Evolutionary conservation across 2,888 invertebrate genomes (phyloP).

Genomic region (Cheilosia grossa): DNA sequence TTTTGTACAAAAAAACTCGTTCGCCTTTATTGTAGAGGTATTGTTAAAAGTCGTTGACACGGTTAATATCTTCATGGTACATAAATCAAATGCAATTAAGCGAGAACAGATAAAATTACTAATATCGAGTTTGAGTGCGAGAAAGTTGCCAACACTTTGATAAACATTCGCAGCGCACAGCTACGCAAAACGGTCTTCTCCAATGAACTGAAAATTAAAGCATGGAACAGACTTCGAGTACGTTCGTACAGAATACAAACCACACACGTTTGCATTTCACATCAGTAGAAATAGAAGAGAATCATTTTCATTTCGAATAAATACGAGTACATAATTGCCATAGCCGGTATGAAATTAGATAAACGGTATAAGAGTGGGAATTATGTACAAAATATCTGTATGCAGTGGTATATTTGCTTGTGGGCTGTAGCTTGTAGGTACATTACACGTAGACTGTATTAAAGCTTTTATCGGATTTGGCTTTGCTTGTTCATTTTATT

Average conservation of each 20-base stretch:
- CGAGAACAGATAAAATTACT: neutral
- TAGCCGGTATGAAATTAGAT: too few species aligned
- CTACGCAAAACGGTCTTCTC: neutral
- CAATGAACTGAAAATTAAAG: neutral
- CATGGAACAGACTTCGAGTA: neutral
- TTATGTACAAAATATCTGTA: too few species aligned
- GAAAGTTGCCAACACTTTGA: neutral
- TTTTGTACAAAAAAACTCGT: neutral
- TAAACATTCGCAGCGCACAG: neutral
- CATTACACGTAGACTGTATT: too few species aligned
- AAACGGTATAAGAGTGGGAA: too few species aligned
- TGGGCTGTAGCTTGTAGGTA: too few species aligned
- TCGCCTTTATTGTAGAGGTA: neutral
- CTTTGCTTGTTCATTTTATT: too few species aligned
- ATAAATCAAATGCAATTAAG: neutral
- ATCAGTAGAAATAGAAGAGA: too few species aligned
- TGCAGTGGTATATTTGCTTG: too few species aligned
- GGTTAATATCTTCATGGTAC: neutral
- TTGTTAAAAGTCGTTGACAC: neutral
- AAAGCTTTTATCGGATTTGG: too few species aligned
- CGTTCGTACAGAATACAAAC: neutral
- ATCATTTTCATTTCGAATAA: too few species aligned
- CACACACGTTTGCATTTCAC: too few species aligned
- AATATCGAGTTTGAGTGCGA: neutral
- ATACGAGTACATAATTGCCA: too few species aligned